A percentile compares a stretch with the other conserved stretches of the same genome.
phyloP scores from a whole-genome alignment of 2,113 vertebrate species.

The Picathartes gymnocephalus region DNA sequence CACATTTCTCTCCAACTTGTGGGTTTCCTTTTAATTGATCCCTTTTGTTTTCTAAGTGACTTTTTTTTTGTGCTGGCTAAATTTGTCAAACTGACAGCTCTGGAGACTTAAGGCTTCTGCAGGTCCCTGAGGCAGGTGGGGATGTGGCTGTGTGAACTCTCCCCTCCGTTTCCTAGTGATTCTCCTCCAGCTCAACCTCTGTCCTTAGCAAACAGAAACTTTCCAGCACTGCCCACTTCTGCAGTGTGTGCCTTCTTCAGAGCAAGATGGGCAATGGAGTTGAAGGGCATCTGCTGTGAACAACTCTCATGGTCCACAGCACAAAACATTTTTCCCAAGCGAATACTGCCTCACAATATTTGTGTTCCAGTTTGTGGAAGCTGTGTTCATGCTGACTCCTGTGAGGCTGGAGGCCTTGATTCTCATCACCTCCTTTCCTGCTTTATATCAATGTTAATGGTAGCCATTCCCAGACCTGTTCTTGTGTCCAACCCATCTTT shows the following conservation, averaged over 20 bases:
- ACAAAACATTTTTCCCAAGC: not conserved
- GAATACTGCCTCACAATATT: not conserved
- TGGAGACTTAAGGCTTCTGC: not conserved
- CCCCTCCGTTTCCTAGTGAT: not conserved
- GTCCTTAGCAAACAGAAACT: not conserved
- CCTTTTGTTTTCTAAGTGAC: not conserved
- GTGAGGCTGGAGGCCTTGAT: not conserved
- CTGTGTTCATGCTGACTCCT: not conserved
- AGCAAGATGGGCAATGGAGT: accelerated
- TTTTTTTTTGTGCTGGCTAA: not conserved
- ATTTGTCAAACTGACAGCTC: not conserved
- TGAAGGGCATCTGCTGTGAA: not conserved
- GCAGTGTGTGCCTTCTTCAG: not conserved
- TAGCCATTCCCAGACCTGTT: not conserved
- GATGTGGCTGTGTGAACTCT: not conserved
- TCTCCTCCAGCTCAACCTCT: not conserved
- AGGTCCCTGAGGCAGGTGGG: not conserved
- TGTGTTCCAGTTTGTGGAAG: not conserved
- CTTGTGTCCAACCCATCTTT: not conserved
- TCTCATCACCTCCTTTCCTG: not conserved
- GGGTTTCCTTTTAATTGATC: not conserved
- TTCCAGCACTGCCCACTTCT: not conserved
- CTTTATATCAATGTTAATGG: not conserved
- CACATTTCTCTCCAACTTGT: not conserved
- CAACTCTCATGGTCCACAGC: not conserved